phyloP scores from a whole-genome alignment of 2,797 vertebrate genomes.

The Phylloscopus collybita region DNA sequence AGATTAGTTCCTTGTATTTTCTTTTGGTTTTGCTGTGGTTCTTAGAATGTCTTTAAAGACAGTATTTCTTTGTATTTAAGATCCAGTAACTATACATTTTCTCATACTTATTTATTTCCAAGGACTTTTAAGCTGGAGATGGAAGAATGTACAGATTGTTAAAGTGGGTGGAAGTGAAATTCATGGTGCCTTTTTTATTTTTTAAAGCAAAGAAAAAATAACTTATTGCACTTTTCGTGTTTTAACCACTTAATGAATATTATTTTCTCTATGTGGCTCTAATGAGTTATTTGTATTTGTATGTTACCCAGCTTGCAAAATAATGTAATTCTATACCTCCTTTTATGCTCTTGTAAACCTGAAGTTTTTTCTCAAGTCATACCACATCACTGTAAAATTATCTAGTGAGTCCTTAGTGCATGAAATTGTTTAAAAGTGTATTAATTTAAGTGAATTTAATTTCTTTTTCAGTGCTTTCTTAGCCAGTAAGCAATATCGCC shows the following conservation, averaged over 20 bases:
- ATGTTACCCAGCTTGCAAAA: constrained; percentile 28
- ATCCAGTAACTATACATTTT: neutral
- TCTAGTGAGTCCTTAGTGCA: constrained; percentile 55
- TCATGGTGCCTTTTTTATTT: neutral
- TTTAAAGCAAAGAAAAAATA: neutral
- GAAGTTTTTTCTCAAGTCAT: constrained; percentile 23
- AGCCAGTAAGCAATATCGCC: constrained; percentile 72
- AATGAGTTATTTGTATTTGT: constrained; percentile 29
- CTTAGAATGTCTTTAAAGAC: neutral
- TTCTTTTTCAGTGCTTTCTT: constrained; percentile 27
- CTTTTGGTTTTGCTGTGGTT: neutral
- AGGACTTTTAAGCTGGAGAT: neutral
- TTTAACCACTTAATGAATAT: constrained; percentile 18
- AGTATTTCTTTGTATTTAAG: neutral
- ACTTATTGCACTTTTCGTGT: constrained; percentile 2
- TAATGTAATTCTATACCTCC: constrained; percentile 53
- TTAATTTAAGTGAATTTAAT: constrained; percentile 52
- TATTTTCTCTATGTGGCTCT: constrained; percentile 4
- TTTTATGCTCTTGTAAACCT: constrained; percentile 38
- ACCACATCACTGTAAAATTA: constrained; percentile 39
- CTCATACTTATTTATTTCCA: neutral
- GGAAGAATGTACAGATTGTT: neutral
- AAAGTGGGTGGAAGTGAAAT: constrained; percentile 7
- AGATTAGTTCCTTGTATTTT: neutral
- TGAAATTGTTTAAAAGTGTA: constrained; percentile 56